Conservation (phyloP, 2,797 vertebrate species). For the Sebastes oblongus region DNA sequence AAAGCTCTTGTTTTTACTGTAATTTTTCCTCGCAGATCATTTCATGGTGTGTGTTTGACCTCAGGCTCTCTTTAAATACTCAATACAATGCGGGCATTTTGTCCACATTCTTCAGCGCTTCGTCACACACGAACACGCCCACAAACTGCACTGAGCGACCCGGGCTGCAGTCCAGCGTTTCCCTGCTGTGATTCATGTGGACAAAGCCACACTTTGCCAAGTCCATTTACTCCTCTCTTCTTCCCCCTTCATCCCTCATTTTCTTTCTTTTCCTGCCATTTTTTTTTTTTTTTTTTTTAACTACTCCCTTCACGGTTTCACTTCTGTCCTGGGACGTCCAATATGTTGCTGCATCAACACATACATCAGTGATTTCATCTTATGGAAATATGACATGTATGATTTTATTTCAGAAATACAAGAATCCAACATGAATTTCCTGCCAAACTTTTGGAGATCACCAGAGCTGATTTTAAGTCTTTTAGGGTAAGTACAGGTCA, state of each 20-base stretch:
- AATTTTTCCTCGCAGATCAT: slow-evolving; percentile 56
- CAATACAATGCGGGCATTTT: slow-evolving; percentile 23
- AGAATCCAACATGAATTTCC: neutral
- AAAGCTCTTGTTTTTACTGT: slow-evolving; percentile 36
- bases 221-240: neutral
- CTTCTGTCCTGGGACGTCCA: neutral
- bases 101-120: slow-evolving; percentile 31
- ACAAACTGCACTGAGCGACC: neutral
- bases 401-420: neutral
- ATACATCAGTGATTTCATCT: neutral
- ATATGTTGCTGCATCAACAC: neutral
- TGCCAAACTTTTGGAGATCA: neutral
- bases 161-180: neutral
- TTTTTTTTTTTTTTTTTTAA: neutral
- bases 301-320: neutral
- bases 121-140: neutral
- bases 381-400: neutral
- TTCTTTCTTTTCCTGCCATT: slow-evolving; percentile 14
- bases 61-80: slow-evolving; percentile 41
- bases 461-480: neutral
- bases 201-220: neutral
- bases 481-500: neutral
- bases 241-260: neutral
- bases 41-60: slow-evolving; percentile 47
- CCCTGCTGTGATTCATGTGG: slow-evolving; percentile 16